A percentile compares a stretch with the other conserved stretches of the same genome.
Evolutionary conservation across 2,113 vertebrate species (phyloP).

Genomic region (Verasper variegatus): DNA sequence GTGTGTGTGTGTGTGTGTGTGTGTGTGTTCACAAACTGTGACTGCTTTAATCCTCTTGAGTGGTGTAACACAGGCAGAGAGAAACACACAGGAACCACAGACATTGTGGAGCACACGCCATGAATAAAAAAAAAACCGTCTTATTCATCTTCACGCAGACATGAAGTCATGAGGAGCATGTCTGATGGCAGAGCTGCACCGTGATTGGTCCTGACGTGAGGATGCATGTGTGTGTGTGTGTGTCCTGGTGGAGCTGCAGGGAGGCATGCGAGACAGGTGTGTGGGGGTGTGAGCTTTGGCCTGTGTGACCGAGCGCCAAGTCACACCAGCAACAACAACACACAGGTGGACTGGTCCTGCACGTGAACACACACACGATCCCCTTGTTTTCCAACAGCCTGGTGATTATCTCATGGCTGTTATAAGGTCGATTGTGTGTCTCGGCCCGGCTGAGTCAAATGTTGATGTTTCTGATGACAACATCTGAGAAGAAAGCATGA

Average conservation of each 20-base stretch:
- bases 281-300: conserved; percentile 43
- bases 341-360: conserved; percentile 40
- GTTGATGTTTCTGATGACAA: conserved; percentile 10
- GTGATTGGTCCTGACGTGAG: conserved; percentile 36
- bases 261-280: conserved; percentile 64
- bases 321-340: conserved; percentile 59
- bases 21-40: conserved; percentile 30
- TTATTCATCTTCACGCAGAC: conserved; percentile 10
- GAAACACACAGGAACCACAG: conserved; percentile 39
- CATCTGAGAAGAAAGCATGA: not conserved
- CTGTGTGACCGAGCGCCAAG: conserved; percentile 43
- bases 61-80: conserved; percentile 66
- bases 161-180: not conserved
- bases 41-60: conserved; percentile 74
- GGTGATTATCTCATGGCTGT: not conserved
- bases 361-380: conserved; percentile 45
- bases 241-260: conserved; percentile 35
- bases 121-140: not conserved
- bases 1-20: conserved; percentile 11
- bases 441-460: too few species aligned
- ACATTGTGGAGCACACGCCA: not conserved
- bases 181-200: conserved; percentile 38
- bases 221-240: conserved; percentile 21
- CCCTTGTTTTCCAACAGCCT: not conserved
- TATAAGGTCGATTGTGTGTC: not conserved